Evolutionary conservation across 1,140 invertebrate species (phyloP), one percentile per base, ranked within the genome.

Genomic region (Orussus abietinus): DNA sequence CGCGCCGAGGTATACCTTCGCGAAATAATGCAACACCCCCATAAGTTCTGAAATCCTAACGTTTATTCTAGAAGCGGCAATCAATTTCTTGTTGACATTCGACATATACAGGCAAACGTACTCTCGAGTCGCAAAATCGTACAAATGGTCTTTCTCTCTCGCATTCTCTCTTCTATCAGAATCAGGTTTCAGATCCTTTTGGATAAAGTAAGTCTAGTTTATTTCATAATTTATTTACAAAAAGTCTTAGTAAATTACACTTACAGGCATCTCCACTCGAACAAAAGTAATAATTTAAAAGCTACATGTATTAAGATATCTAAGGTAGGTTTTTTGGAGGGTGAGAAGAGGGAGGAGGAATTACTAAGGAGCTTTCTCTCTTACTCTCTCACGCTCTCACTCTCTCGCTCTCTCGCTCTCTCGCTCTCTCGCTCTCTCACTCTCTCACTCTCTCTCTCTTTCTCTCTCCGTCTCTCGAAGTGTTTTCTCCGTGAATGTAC

Each of bases 201-300:
- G 67, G 67, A 70, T 70, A 69, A 70, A 70, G 67, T 70, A 70
- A 64, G 66, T 69, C 67, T 70, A 70, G 66, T 70, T 70, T 70
- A 70, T 70, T 70, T 70, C 67, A 70, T 69, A 70, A 70, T 70
- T 70, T 70, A 70, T 70, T 70, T 70, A 70, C 67, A 70, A 70
- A 70, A 70, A 70, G 67, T 70, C 67, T 70, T 70, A 70, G 66
- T 70, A 70, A 69, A 70, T 70, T 69, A 69, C 66, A 71, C 68
- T 71, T 71, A 71, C 66, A 71, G 68, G 68, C 66, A 71, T 71
- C 68, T 71, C 64, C 68, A 71, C 68, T 70, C 67, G 62, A 70
- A 70, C 67, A 69, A 70, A 70, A 70, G 66, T 70, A 70, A 70
- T 70, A 70, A 70, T 70, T 70, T 70, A 70, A 70, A 64, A 70